phyloP scores from a whole-genome alignment of 2,113 vertebrate genomes.

The Lucifuga dentata region DNA sequence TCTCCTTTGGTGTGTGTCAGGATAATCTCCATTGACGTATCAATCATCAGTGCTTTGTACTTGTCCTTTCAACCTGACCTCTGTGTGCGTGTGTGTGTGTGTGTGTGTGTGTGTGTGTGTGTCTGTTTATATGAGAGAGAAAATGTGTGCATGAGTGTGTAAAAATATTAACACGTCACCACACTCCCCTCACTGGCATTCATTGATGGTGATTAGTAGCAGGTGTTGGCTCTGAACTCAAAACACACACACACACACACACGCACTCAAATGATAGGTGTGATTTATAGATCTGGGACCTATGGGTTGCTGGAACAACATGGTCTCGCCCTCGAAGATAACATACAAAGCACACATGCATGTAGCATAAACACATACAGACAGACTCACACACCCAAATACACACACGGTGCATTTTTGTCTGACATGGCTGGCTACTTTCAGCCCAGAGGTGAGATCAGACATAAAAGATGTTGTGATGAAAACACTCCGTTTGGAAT shows the following conservation, averaged over 20 bases:
- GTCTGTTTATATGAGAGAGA: neutral
- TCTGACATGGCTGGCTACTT: slow-evolving; percentile 56
- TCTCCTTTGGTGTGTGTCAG: slow-evolving; percentile 41
- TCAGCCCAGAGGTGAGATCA: slow-evolving; percentile 72
- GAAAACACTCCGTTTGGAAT: slow-evolving; percentile 62
- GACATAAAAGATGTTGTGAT: slow-evolving; percentile 63
- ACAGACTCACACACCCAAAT: neutral
- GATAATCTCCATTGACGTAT: slow-evolving; percentile 60
- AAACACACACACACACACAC: slow-evolving; percentile 32
- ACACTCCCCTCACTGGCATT: slow-evolving; percentile 42
- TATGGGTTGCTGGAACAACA: slow-evolving; percentile 74
- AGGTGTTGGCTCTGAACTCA: slow-evolving; percentile 76
- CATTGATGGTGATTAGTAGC: slow-evolving; percentile 81
- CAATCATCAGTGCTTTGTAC: slow-evolving; percentile 64
- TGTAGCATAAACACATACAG: slow-evolving; percentile 28
- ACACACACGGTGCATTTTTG: slow-evolving; percentile 50
- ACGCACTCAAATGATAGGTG: slow-evolving; percentile 52
- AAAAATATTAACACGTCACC: slow-evolving; percentile 80
- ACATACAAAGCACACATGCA: slow-evolving; percentile 52
- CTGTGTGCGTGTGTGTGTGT: slow-evolving; percentile 1
- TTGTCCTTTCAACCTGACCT: slow-evolving; percentile 43
- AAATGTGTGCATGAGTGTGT: slow-evolving; percentile 32
- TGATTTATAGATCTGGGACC: slow-evolving; percentile 80
- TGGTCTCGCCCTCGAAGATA: slow-evolving; percentile 62
- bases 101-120: neutral